phyloP scores from a whole-genome alignment of 1,140 invertebrate genomes.

The Caenorhabditis brenneri region DNA sequence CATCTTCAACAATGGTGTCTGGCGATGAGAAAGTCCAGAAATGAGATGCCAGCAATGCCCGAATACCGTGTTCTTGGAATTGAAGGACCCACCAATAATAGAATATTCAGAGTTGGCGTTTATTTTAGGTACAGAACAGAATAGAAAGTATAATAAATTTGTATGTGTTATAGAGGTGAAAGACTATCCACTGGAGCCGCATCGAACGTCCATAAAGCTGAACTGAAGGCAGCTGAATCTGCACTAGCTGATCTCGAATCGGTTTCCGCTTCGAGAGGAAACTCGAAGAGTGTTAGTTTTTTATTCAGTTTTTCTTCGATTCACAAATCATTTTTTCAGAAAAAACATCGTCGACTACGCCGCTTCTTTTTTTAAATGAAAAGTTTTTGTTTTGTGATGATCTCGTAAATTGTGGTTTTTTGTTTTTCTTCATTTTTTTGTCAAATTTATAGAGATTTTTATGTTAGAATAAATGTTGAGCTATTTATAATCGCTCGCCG shows the following conservation, averaged over 20 bases:
- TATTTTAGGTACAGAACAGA: constrained; percentile 77
- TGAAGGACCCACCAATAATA: constrained; percentile 91
- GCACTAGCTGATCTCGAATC: constrained; percentile 77
- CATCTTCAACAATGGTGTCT: constrained; percentile 98
- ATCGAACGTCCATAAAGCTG: constrained; percentile 87
- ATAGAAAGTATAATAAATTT: not conserved
- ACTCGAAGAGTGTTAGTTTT: too few relatives aligned
- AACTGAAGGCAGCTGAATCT: constrained; percentile 93
- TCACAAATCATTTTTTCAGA: too few relatives aligned
- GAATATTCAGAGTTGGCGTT: constrained; percentile 93
- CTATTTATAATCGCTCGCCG: not conserved
- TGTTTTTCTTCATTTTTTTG: not conserved
- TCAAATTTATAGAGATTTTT: not conserved
- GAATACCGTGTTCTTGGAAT: constrained; percentile 94
- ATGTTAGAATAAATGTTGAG: not conserved
- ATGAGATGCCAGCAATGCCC: constrained; percentile 76
- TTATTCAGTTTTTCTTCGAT: not conserved
- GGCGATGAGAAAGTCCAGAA: constrained; percentile 82
- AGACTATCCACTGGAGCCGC: constrained; percentile 82
- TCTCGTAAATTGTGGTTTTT: not conserved
- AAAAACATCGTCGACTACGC: not conserved
- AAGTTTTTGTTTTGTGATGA: constrained; percentile 19
- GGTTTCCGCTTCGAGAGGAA: too few relatives aligned
- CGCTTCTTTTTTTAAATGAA: not conserved
- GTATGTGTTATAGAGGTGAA: constrained; percentile 81